A percentile compares a stretch with the other conserved stretches of the same genome.
Evolutionary conservation across 2,888 invertebrate genomes (phyloP).

Genomic region (Erebia ligea): DNA sequence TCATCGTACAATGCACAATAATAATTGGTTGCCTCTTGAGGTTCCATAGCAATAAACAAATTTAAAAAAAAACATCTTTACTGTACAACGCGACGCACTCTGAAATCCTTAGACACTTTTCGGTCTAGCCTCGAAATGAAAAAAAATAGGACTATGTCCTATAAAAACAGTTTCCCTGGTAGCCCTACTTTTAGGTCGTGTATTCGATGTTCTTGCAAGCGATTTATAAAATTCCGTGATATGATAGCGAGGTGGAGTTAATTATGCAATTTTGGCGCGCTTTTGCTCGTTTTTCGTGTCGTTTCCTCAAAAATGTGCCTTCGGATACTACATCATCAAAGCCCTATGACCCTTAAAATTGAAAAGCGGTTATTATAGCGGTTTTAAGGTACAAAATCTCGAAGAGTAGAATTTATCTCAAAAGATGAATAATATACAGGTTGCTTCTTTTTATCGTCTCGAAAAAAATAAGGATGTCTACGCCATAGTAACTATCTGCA

Average conservation of each 20-base stretch:
- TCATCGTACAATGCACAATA: too few species aligned
- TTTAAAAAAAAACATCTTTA: too few species aligned
- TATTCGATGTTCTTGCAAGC: conserved; percentile 42
- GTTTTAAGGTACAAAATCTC: conserved; percentile 3
- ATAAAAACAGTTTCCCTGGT: neutral
- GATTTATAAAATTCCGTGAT: conserved; percentile 27
- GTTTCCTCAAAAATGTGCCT: conserved; percentile 7
- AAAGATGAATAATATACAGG: too few species aligned
- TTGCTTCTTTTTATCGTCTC: too few species aligned
- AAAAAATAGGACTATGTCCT: neutral
- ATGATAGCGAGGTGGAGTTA: conserved; percentile 24
- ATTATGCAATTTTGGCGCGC: conserved; percentile 25
- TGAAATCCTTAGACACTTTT: too few species aligned
- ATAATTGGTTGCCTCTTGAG: too few species aligned
- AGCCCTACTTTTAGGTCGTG: conserved; percentile 48
- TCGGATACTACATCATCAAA: conserved; percentile 4
- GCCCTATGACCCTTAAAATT: conserved; percentile 15
- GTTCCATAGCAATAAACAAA: too few species aligned
- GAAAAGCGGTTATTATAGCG: neutral
- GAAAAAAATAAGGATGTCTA: too few species aligned
- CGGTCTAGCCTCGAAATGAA: too few species aligned
- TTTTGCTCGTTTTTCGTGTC: conserved; percentile 14
- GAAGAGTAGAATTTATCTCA: too few species aligned
- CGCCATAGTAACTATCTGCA: too few species aligned
- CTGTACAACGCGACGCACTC: too few species aligned